Evolutionary conservation across 1,140 invertebrate genomes (phyloP).

Genomic region (Heliothis subflexa): DNA sequence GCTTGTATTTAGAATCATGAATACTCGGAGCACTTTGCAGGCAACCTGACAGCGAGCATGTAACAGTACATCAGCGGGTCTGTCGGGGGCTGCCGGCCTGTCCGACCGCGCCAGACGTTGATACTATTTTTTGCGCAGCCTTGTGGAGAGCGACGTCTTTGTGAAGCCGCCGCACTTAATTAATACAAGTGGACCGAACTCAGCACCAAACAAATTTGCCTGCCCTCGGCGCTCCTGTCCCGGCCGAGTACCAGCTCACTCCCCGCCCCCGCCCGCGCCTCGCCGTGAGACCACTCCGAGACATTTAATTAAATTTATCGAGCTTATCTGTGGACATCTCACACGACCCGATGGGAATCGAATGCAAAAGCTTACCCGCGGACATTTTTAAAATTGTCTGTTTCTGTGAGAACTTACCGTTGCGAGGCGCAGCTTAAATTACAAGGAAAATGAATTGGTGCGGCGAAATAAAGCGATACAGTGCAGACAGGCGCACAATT

Average conservation of each 20-base stretch:
- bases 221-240: constrained; percentile 48
- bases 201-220: constrained; percentile 70
- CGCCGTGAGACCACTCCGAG: constrained; percentile 48
- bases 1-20: no score
- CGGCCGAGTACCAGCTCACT: neutral
- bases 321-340: constrained; percentile 74
- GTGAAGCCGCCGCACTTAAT: constrained; percentile 58
- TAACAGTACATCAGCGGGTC: no score
- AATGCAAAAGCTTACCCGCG: constrained; percentile 63
- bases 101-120: neutral
- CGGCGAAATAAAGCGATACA: constrained; percentile 58
- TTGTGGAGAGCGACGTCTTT: constrained; percentile 49
- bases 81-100: neutral
- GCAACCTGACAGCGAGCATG: no score
- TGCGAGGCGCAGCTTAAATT: constrained; percentile 48
- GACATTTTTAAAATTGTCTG: constrained; percentile 71
- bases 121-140: constrained; percentile 40
- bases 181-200: constrained; percentile 59
- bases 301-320: constrained; percentile 83
- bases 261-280: constrained; percentile 11
- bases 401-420: constrained; percentile 69
- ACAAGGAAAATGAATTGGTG: constrained; percentile 50
- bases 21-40: no score
- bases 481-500: constrained; percentile 56
- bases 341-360: constrained; percentile 69